Conservation (phyloP, 2,797 vertebrate genomes). For the Sciaenops ocellatus region DNA sequence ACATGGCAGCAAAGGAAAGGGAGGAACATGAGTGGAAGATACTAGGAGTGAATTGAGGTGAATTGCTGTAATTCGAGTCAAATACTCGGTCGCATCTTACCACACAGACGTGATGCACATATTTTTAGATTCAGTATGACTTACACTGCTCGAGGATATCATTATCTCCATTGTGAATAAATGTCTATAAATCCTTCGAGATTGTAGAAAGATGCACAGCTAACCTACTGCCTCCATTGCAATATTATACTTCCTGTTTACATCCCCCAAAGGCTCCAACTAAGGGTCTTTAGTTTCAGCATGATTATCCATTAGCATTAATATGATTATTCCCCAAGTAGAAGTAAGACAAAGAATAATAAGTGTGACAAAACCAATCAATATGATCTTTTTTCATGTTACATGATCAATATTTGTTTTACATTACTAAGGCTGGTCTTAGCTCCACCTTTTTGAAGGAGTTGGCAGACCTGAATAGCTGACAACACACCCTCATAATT, state of each 20-base stretch:
- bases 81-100: neutral
- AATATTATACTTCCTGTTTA: neutral
- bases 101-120: neutral
- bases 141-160: neutral
- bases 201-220: neutral
- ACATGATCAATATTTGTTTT: neutral
- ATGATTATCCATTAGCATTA: no score
- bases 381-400: neutral
- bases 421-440: neutral
- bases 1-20: neutral
- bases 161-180: neutral
- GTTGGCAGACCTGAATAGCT: neutral
- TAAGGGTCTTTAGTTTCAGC: neutral
- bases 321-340: neutral
- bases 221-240: neutral
- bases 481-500: conserved; percentile 20
- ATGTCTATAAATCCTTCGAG: conserved; percentile 10
- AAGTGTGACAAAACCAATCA: neutral
- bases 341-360: neutral
- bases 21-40: neutral
- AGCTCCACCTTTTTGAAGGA: neutral
- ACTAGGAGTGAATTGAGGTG: neutral
- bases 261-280: neutral
- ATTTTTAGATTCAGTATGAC: neutral
- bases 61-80: neutral